Conservation (phyloP, 2,797 vertebrate genomes). For the Anguilla obscura region DNA sequence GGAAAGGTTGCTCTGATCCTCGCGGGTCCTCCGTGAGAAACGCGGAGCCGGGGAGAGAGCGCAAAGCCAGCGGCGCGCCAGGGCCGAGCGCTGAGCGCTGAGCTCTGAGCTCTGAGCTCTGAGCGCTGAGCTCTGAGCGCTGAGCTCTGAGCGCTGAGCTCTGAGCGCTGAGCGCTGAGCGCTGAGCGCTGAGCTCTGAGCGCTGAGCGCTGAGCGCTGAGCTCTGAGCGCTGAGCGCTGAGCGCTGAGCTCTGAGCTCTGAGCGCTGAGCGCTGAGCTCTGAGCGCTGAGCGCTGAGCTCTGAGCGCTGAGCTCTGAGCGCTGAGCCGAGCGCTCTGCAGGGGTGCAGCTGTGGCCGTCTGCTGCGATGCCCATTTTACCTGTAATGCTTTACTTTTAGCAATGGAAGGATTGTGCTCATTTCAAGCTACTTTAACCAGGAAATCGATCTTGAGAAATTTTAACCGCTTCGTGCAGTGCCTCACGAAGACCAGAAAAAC, state of each 20-base stretch:
- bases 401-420: not conserved
- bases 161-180: no score
- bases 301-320: no score
- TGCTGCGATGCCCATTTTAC: not conserved
- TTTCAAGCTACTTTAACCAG: not conserved
- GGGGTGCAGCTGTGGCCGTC: not conserved
- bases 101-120: no score
- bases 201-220: not conserved
- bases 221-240: no score
- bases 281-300: not conserved
- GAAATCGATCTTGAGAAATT: not conserved
- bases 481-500: not conserved
- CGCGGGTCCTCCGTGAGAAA: not conserved
- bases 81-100: no score
- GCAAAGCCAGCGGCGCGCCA: not conserved
- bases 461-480: not conserved
- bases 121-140: no score
- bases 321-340: not conserved
- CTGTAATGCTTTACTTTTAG: not conserved
- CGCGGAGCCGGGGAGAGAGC: not conserved
- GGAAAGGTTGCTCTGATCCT: constrained; percentile 1
- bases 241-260: not conserved
- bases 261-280: not conserved
- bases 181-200: not conserved
- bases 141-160: no score